A percentile compares a stretch with the other conserved stretches of the same genome.
Conservation (phyloP, 2,113 vertebrate species). For the Guaruba guarouba region DNA sequence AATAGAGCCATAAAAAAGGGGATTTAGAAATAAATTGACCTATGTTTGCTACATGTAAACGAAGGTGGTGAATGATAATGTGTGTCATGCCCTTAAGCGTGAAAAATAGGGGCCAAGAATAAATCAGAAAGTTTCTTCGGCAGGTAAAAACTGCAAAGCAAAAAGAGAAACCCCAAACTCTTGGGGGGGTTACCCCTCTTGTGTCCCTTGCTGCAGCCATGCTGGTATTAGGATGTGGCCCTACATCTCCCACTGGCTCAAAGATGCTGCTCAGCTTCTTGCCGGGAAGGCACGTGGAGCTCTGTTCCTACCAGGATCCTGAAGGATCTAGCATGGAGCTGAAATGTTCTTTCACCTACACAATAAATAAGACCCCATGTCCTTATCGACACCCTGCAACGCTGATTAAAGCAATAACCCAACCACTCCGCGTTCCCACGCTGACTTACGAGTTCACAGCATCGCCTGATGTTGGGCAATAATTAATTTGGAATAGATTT, state of each 20-base stretch:
- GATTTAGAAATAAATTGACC: conserved; percentile 82
- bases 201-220: rapidly evolving
- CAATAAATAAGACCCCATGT: background rate
- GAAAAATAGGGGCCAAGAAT: conserved; percentile 8
- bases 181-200: background rate
- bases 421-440: background rate
- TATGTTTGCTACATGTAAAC: conserved; percentile 76
- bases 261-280: background rate
- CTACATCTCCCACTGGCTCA: rapidly evolving
- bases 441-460: background rate
- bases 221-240: rapidly evolving
- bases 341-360: background rate
- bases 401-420: background rate
- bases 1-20: conserved; percentile 80
- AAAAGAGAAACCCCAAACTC: background rate
- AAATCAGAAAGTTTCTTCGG: background rate
- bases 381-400: background rate
- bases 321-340: background rate
- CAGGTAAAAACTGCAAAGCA: background rate
- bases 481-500: background rate
- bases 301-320: background rate
- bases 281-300: rapidly evolving
- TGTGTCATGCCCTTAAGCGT: conserved; percentile 61
- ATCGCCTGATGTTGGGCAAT: background rate
- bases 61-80: conserved; percentile 75